phyloP scores from a whole-genome alignment of 2,113 vertebrate species.

The Potamarius usumacintae region DNA sequence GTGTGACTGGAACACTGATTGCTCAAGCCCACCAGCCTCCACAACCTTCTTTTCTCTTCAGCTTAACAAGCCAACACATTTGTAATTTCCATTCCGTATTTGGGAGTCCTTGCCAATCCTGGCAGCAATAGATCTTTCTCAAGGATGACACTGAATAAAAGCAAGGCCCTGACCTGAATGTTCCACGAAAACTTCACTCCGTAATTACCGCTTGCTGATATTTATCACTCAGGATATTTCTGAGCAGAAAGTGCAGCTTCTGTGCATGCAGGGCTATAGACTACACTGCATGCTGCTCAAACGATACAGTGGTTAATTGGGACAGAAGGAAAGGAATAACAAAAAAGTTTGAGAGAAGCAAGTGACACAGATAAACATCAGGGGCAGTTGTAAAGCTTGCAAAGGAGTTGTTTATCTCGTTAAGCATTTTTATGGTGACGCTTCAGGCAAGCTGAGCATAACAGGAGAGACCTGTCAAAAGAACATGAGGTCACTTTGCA shows the following conservation, averaged over 20 bases:
- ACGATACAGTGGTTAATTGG: constrained; percentile 20
- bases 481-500: not conserved
- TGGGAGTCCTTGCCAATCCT: constrained; percentile 41
- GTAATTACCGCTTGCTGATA: constrained; percentile 48
- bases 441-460: constrained; percentile 5
- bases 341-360: constrained; percentile 5
- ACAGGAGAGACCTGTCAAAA: not conserved
- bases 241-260: constrained; percentile 16
- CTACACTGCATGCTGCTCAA: not conserved
- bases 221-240: constrained; percentile 36
- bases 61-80: constrained; percentile 41
- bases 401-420: constrained; percentile 38
- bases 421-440: constrained; percentile 4
- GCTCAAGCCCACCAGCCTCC: constrained; percentile 6
- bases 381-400: constrained; percentile 14
- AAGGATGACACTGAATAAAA: constrained; percentile 46
- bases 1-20: constrained; percentile 5
- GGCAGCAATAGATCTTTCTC: constrained; percentile 49
- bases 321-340: constrained; percentile 10
- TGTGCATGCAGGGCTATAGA: not conserved
- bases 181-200: constrained; percentile 33
- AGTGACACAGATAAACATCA: constrained; percentile 13
- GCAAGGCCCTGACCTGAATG: constrained; percentile 28
- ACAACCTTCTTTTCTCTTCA: constrained; percentile 22
- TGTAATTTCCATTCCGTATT: constrained; percentile 53